Percentiles rank a stretch among this genome's conserved stretches.
Conservation (phyloP, 2,113 vertebrate species). For the Lynx canadensis region DNA sequence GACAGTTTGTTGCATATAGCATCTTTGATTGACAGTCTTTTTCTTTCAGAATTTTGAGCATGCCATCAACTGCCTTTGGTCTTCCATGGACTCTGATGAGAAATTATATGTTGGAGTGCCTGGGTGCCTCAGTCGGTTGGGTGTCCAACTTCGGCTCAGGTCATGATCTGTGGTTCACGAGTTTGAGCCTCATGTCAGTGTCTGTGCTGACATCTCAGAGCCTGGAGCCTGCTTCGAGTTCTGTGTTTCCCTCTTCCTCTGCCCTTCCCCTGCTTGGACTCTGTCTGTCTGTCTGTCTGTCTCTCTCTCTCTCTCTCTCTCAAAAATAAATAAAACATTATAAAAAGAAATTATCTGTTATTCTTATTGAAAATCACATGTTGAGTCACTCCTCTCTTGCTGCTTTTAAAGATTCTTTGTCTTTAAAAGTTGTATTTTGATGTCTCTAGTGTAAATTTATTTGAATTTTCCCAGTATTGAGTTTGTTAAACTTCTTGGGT, state of each 20-base stretch:
- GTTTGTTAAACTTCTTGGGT: background rate
- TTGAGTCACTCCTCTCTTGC: background rate
- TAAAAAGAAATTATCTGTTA: background rate
- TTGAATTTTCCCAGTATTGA: background rate
- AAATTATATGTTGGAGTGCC: background rate
- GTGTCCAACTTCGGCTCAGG: too few relatives aligned
- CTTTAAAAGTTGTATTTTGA: background rate
- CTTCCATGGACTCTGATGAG: background rate
- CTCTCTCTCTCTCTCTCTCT: too few relatives aligned
- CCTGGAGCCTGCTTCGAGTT: too few relatives aligned
- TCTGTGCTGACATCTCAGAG: too few relatives aligned
- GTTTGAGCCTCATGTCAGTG: too few relatives aligned
- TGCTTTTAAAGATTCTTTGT: background rate
- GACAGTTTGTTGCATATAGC: background rate
- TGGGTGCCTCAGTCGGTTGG: too few relatives aligned
- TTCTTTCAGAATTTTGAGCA: background rate
- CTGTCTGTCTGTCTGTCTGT: too few relatives aligned
- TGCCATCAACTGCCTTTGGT: background rate
- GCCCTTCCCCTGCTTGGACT: too few relatives aligned
- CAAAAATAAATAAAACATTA: too few relatives aligned
- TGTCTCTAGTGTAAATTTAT: background rate
- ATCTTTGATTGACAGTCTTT: background rate
- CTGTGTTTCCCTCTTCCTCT: too few relatives aligned
- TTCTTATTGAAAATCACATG: background rate
- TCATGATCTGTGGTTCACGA: too few relatives aligned